Evolutionary conservation across 2,888 invertebrate genomes (phyloP), one percentile per base, ranked within the genome.

Genomic region (Gnatocerus cornutus): DNA sequence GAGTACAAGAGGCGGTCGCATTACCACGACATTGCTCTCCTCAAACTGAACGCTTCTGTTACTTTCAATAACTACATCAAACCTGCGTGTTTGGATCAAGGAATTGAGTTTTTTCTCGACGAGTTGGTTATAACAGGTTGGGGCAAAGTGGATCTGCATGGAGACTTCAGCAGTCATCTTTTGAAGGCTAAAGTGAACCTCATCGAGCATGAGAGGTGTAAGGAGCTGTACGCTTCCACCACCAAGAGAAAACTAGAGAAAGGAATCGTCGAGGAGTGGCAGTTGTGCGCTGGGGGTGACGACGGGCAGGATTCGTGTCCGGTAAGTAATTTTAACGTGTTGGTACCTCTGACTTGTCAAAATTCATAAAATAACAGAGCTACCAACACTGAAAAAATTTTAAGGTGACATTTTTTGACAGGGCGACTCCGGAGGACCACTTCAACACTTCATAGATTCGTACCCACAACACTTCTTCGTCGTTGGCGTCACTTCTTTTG

Each of bases 1-100:
- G 64, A 78, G 0, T 87, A 85, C 73, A 79, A 76, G 55, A 68
- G 70, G 1, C 79, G n/a, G 0, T 69, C 77, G 0, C 76, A 80
- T 46, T 87, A 87, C 71, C 81, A 87, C 72, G 87, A 87, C 61
- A 85, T 87, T 21, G 87, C 84, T 3, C 78, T 87, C 1, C 59
- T 87, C 1, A 78, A 80, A 70, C 71, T 87, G 79, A 81, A 7
- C 69, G 69, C 1, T 84, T 85, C 0, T n/a, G n/a, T n/a, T n/a
- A 30, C 7, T 3, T 84, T 86, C 63, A 68, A 81, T 27, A 80
- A 74, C 3, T 83, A 76, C 71, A 79, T 82, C 1, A 80, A 85
- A 66, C 87, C 86, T 0, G 84, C 85, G 4, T 87, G 87, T 77
- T 76, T 87, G 13, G 71, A 66, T 53, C 13, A 13, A 37, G 33